Conservation (phyloP, 2,888 invertebrate genomes). For the Nebria salina region DNA sequence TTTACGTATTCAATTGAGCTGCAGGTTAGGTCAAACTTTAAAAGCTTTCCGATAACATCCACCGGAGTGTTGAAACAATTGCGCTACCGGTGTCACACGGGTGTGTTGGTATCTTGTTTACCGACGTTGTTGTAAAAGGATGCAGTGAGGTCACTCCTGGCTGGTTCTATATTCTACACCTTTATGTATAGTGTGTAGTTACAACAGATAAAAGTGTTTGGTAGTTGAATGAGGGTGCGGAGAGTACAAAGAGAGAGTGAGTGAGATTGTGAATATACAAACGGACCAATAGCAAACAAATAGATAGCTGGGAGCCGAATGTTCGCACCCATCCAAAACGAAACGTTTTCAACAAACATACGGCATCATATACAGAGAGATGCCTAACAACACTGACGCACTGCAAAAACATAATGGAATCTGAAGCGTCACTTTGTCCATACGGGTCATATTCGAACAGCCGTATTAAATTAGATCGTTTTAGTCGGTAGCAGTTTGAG, state of each 20-base stretch:
- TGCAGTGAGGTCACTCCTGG: not conserved
- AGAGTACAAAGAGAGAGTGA: not conserved
- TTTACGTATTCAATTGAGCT: constrained; percentile 8
- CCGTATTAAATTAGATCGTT: constrained; percentile 44
- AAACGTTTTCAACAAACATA: constrained; percentile 17
- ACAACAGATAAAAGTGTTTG: constrained; percentile 1
- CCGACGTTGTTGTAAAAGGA: not conserved
- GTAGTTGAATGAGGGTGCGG: not conserved
- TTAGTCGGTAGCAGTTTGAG: constrained; percentile 17
- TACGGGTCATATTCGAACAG: constrained; percentile 34
- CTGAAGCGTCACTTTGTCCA: constrained; percentile 41
- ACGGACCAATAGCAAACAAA: constrained; percentile 7
- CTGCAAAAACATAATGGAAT: constrained; percentile 40
- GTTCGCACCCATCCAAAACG: constrained; percentile 24
- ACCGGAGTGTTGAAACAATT: not conserved
- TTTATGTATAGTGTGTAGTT: constrained; percentile 1
- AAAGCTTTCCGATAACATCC: constrained; percentile 12
- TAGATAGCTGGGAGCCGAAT: not conserved
- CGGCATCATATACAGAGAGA: not conserved
- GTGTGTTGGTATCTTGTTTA: constrained; percentile 2
- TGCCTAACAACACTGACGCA: not conserved
- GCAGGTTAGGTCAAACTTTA: constrained; percentile 10
- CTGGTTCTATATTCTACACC: not conserved
- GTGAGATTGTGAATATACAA: not conserved
- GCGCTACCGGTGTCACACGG: constrained; percentile 8